phyloP scores from a whole-genome alignment of 2,113 vertebrate species.

The Neotragus pygmaeus region DNA sequence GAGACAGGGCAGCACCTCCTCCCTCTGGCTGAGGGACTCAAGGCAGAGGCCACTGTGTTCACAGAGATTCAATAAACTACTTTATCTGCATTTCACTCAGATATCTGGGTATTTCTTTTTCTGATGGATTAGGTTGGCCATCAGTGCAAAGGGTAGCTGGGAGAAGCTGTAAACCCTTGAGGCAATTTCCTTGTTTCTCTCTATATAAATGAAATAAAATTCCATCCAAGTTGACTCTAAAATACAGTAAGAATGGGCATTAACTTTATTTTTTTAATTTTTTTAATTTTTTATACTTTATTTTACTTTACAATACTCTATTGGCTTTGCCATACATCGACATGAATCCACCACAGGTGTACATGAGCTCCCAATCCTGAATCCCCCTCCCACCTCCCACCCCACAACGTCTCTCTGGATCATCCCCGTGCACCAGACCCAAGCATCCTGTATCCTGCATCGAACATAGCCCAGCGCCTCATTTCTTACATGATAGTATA shows the following conservation, averaged over 20 bases:
- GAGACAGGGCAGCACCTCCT: neutral
- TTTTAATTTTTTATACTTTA: too few relatives aligned
- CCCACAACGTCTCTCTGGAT: too few relatives aligned
- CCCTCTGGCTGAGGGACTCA: neutral
- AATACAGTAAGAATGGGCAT: neutral
- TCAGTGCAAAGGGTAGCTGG: neutral
- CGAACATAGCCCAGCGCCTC: too few relatives aligned
- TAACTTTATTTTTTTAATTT: too few relatives aligned
- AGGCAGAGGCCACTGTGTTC: neutral
- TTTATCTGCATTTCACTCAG: neutral
- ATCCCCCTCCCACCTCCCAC: too few relatives aligned
- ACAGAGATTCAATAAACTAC: neutral
- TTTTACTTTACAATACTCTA: too few relatives aligned
- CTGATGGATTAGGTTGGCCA: neutral
- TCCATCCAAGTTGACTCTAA: neutral
- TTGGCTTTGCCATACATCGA: too few relatives aligned
- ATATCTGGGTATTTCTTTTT: neutral
- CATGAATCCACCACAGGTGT: too few relatives aligned
- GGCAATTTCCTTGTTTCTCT: neutral
- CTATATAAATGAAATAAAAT: neutral
- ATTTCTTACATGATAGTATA: too few relatives aligned
- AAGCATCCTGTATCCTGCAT: too few relatives aligned
- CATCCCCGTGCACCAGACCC: too few relatives aligned
- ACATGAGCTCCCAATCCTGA: too few relatives aligned
- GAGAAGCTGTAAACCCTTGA: neutral